A percentile compares a stretch with the other conserved stretches of the same genome.
Conservation (phyloP, 1,140 invertebrate genomes). For the Papilio polyxenes region DNA sequence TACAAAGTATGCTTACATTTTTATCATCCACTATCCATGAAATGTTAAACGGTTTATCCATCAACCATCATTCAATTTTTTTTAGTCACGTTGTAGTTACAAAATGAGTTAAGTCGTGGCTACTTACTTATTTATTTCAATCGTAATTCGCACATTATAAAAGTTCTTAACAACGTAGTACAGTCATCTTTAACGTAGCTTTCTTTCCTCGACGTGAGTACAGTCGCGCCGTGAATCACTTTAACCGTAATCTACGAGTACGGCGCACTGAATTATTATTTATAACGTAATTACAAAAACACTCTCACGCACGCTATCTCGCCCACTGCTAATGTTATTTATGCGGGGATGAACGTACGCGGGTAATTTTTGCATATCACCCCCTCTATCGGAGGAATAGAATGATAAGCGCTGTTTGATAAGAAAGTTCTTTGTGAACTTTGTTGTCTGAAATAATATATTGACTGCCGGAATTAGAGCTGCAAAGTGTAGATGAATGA, state of each 20-base stretch:
- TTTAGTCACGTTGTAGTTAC: too few relatives aligned
- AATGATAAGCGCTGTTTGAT: slow-evolving; percentile 69
- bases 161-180: slow-evolving; percentile 26
- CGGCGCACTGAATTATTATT: slow-evolving; percentile 75
- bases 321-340: slow-evolving; percentile 70
- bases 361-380: slow-evolving; percentile 77
- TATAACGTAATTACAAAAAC: slow-evolving; percentile 80
- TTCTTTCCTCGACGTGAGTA: slow-evolving; percentile 39
- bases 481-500: too few relatives aligned
- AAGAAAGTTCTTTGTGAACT: slow-evolving; percentile 37
- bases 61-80: too few relatives aligned
- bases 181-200: slow-evolving; percentile 34
- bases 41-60: too few relatives aligned
- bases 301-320: slow-evolving; percentile 72
- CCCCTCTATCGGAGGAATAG: slow-evolving; percentile 67
- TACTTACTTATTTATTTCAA: too few relatives aligned
- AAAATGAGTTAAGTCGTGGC: too few relatives aligned
- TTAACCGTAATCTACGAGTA: slow-evolving; percentile 72
- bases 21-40: too few relatives aligned
- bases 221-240: slow-evolving; percentile 62
- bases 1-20: too few relatives aligned
- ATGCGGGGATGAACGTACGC: slow-evolving; percentile 73
- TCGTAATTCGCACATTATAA: background rate
- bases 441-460: background rate
- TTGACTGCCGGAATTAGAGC: too few relatives aligned